These are phyloP conservation scores for Cheilosia scutellata DNA, from an alignment of 2,888 invertebrate species.

Conservation along the genomic window DNA sequence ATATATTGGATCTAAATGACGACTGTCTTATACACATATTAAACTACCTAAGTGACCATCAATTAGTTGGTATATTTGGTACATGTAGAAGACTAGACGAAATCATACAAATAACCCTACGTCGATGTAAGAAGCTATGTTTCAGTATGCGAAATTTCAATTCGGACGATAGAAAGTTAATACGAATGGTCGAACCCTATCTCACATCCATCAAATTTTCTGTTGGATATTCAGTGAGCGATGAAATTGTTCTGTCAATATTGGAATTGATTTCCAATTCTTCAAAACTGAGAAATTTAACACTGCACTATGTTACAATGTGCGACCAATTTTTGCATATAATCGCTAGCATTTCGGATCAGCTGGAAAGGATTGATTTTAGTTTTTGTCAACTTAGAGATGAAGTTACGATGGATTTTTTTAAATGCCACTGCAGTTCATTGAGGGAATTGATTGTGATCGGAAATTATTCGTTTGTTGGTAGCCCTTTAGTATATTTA, in stretches of 20 bases:
- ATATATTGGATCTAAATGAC: slow-evolving; percentile 52
- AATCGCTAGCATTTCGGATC: slow-evolving; percentile 33
- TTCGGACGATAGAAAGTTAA: slow-evolving; percentile 24
- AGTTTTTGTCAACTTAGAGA: slow-evolving; percentile 61
- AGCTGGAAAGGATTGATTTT: slow-evolving; percentile 62
- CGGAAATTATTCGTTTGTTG: slow-evolving; percentile 57
- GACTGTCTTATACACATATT: slow-evolving; percentile 67
- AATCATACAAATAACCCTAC: slow-evolving; percentile 52
- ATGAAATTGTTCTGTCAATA: slow-evolving; percentile 28
- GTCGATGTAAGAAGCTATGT: slow-evolving; percentile 51
- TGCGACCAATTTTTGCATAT: slow-evolving; percentile 43
- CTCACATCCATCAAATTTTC: slow-evolving; percentile 28
- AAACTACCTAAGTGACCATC: slow-evolving; percentile 48
- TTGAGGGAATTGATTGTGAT: slow-evolving; percentile 52
- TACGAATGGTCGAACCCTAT: slow-evolving; percentile 19
- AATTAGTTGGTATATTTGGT: slow-evolving; percentile 43
- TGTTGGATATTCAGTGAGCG: slow-evolving; percentile 54
- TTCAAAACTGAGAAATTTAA: slow-evolving; percentile 25
- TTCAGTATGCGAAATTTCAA: slow-evolving; percentile 51
- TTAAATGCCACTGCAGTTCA: slow-evolving; percentile 43
- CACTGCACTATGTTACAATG: slow-evolving; percentile 55
- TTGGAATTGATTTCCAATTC: slow-evolving; percentile 33
- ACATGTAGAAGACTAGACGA: slow-evolving; percentile 53
- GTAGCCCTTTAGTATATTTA: slow-evolving; percentile 28
- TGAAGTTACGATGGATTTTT: slow-evolving; percentile 54